Percentiles rank a stretch among this genome's conserved stretches.
Conservation (phyloP, 1,140 invertebrate species). For the Tetraneura akinire region DNA sequence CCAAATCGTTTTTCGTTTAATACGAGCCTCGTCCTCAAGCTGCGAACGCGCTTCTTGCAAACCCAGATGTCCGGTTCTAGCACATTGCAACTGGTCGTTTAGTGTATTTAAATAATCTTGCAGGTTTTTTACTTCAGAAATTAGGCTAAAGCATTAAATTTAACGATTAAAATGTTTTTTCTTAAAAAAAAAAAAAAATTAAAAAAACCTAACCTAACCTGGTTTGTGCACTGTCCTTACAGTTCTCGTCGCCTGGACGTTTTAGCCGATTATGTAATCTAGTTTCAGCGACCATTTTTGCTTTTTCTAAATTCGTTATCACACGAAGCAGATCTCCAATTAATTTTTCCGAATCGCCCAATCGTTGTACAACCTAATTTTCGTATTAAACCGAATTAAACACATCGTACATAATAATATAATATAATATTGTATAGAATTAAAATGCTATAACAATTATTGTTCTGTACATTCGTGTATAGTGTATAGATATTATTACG, state of each 20-base stretch:
- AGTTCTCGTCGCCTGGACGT: constrained; percentile 71
- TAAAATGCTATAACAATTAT: too few relatives aligned
- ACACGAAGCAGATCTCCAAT: constrained; percentile 66
- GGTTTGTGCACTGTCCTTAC: constrained; percentile 70
- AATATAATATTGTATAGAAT: too few relatives aligned
- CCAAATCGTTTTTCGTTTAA: constrained; percentile 71
- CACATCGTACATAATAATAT: too few relatives aligned
- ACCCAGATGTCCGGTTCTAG: constrained; percentile 64
- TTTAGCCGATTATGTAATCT: constrained; percentile 70
- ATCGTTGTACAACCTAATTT: constrained; percentile 66
- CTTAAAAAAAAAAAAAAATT: too few relatives aligned
- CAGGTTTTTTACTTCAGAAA: constrained; percentile 72
- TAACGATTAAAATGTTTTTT: too few relatives aligned
- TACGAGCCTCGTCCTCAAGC: constrained; percentile 72
- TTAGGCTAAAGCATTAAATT: constrained; percentile 61
- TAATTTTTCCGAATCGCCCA: constrained; percentile 71
- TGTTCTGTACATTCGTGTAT: too few relatives aligned
- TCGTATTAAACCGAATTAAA: too few relatives aligned
- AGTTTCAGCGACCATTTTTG: constrained; percentile 77
- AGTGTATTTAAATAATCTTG: constrained; percentile 68
- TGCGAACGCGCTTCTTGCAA: constrained; percentile 66
- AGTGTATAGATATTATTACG: too few relatives aligned
- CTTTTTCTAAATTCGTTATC: constrained; percentile 68
- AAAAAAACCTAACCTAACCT: constrained; percentile 58
- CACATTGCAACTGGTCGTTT: constrained; percentile 64